Evolutionary conservation across 1,140 invertebrate species (phyloP).

Genomic region (Nymphalis io): DNA sequence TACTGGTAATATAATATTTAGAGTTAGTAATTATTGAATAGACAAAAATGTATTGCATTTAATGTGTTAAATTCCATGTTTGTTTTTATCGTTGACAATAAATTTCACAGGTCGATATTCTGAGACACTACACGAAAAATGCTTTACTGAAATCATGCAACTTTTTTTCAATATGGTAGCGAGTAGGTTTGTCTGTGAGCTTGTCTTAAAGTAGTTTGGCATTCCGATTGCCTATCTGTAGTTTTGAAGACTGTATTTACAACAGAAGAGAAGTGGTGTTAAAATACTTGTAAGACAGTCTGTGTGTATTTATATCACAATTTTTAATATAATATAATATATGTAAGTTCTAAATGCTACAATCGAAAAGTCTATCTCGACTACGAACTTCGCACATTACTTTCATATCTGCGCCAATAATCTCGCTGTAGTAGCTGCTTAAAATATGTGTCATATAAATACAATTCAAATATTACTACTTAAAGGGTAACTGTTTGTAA

Average conservation of each 20-base stretch:
- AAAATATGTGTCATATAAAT: constrained; percentile 2
- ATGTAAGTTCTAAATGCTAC: background rate
- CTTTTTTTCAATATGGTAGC: constrained; percentile 7
- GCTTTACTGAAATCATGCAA: constrained; percentile 15
- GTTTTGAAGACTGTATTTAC: constrained; percentile 12
- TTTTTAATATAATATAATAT: background rate
- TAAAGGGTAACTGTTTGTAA: background rate
- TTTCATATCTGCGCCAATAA: constrained; percentile 22
- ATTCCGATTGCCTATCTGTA: constrained; percentile 32
- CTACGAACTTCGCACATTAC: constrained; percentile 6
- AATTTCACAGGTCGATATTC: constrained; percentile 28
- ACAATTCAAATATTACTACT: background rate
- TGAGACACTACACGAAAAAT: background rate
- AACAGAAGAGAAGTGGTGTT: background rate
- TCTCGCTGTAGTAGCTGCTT: constrained; percentile 4
- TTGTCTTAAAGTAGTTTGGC: constrained; percentile 34
- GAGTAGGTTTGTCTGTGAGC: constrained; percentile 34
- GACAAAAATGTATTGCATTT: constrained; percentile 66
- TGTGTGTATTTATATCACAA: constrained; percentile 9
- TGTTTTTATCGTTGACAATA: constrained; percentile 52
- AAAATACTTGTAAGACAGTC: background rate
- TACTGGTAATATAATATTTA: constrained; percentile 56
- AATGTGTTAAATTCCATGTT: constrained; percentile 56
- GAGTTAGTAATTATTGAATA: constrained; percentile 51
- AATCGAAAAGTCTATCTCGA: background rate